Evolutionary conservation across 1,140 invertebrate genomes (phyloP).

Genomic region (Batillaria attramentaria): DNA sequence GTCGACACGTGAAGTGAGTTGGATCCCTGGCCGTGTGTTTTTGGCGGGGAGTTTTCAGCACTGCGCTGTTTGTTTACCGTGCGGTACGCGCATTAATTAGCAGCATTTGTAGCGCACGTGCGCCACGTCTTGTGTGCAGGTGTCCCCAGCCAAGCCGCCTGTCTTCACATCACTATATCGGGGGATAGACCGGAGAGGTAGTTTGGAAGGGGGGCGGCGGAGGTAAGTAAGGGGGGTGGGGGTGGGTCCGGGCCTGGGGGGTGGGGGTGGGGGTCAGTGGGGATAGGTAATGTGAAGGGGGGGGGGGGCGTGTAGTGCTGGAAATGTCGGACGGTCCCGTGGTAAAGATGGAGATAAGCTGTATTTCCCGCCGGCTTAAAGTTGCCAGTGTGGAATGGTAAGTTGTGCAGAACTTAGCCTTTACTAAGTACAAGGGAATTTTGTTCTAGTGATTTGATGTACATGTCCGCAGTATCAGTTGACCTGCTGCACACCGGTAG

Average conservation of each 20-base stretch:
- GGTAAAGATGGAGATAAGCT: too few relatives aligned
- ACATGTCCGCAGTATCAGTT: too few relatives aligned
- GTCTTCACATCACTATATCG: background rate
- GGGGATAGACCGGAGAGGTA: background rate
- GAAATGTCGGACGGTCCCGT: too few relatives aligned
- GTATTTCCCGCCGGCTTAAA: too few relatives aligned
- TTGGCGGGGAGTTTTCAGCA: background rate
- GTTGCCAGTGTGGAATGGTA: too few relatives aligned
- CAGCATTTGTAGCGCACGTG: background rate
- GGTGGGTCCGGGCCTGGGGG: background rate
- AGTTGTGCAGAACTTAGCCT: too few relatives aligned
- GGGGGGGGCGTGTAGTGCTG: too few relatives aligned
- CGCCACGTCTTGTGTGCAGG: background rate
- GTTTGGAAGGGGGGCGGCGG: background rate
- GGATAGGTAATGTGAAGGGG: too few relatives aligned
- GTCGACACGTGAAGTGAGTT: background rate
- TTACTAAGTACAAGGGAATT: too few relatives aligned
- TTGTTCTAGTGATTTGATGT: too few relatives aligned
- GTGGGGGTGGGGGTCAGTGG: too few relatives aligned
- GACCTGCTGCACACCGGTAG: too few relatives aligned
- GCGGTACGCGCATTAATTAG: background rate
- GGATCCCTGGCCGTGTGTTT: background rate
- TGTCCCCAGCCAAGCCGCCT: background rate
- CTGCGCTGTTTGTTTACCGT: background rate
- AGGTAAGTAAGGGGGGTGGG: background rate